Evolutionary conservation across 2,113 vertebrate genomes (phyloP).

Genomic region (Choloepus hoffmanni): DNA sequence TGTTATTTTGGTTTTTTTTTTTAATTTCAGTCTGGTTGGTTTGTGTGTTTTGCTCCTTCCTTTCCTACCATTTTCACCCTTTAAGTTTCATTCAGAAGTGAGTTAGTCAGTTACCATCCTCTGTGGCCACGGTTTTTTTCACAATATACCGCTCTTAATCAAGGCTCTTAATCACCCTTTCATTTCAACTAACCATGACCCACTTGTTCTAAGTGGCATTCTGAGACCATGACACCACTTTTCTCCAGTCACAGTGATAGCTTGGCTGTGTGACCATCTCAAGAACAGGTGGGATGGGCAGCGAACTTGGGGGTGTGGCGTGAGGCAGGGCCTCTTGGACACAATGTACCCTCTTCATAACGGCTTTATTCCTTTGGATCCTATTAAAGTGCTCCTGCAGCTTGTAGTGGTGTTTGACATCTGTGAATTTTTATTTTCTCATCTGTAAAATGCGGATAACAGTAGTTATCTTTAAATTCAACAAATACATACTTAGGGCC

Average conservation of each 20-base stretch:
- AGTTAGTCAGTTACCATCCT: slow-evolving; percentile 51
- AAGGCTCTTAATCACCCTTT: background rate
- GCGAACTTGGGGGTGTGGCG: slow-evolving; percentile 1
- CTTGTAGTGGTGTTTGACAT: slow-evolving; percentile 72
- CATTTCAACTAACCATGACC: slow-evolving; percentile 67
- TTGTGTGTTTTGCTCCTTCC: slow-evolving; percentile 49
- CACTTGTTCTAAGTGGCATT: slow-evolving; percentile 57
- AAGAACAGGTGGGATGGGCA: slow-evolving; percentile 49
- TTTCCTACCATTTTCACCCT: slow-evolving; percentile 47
- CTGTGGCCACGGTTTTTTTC: slow-evolving; percentile 31
- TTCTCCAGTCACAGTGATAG: slow-evolving; percentile 51
- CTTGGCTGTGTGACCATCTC: slow-evolving; percentile 41
- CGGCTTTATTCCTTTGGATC: slow-evolving; percentile 71
- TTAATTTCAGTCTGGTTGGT: slow-evolving; percentile 35
- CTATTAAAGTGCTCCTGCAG: slow-evolving; percentile 77
- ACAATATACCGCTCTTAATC: slow-evolving; percentile 36
- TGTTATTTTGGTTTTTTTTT: background rate
- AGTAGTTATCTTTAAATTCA: slow-evolving; percentile 63
- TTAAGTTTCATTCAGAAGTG: slow-evolving; percentile 60
- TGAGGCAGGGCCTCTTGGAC: slow-evolving; percentile 61
- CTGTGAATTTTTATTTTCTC: slow-evolving; percentile 76
- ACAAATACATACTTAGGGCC: slow-evolving; percentile 51
- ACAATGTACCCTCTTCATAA: slow-evolving; percentile 67
- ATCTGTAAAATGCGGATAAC: slow-evolving; percentile 66
- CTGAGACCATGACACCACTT: slow-evolving; percentile 37